Conservation (phyloP, 2,888 invertebrate species). For the Agrenia bidenticulata region DNA sequence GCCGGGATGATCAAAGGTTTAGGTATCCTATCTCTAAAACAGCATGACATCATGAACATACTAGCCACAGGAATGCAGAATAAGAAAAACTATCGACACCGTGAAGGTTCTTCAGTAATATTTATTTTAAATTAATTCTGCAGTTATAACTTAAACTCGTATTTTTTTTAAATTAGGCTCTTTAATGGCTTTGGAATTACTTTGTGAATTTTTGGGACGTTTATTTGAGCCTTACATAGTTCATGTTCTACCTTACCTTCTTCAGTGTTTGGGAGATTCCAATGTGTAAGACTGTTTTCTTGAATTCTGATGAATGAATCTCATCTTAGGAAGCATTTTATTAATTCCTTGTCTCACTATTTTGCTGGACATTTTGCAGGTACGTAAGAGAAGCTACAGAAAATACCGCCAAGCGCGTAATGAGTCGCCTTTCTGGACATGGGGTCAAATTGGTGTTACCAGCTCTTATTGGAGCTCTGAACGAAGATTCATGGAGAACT, state of each 20-base stretch:
- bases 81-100: constrained; percentile 90
- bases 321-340: neutral
- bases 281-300: constrained; percentile 65
- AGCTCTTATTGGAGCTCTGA: constrained; percentile 84
- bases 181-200: constrained; percentile 94
- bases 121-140: constrained; percentile 52
- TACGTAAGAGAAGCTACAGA: constrained; percentile 93
- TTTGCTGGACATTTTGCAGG: constrained; percentile 11
- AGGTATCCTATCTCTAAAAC: constrained; percentile 91
- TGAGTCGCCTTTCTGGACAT: constrained; percentile 89
- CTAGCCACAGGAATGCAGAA: constrained; percentile 92
- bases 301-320: neutral
- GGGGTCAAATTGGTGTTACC: constrained; percentile 97
- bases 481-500: constrained; percentile 98
- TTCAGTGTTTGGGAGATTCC: constrained; percentile 93
- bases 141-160: neutral
- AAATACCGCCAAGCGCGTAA: constrained; percentile 91
- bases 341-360: constrained; percentile 29
- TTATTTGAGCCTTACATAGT: constrained; percentile 99
- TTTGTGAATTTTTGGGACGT: constrained; percentile 90
- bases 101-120: too few species aligned
- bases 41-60: constrained; percentile 92
- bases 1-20: constrained; percentile 94
- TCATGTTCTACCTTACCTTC: constrained; percentile 89
- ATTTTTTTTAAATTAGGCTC: constrained; percentile 69